Percentiles rank a stretch among this genome's conserved stretches.
Evolutionary conservation across 2,797 vertebrate genomes (phyloP).

Genomic region (Myotis daubentonii): DNA sequence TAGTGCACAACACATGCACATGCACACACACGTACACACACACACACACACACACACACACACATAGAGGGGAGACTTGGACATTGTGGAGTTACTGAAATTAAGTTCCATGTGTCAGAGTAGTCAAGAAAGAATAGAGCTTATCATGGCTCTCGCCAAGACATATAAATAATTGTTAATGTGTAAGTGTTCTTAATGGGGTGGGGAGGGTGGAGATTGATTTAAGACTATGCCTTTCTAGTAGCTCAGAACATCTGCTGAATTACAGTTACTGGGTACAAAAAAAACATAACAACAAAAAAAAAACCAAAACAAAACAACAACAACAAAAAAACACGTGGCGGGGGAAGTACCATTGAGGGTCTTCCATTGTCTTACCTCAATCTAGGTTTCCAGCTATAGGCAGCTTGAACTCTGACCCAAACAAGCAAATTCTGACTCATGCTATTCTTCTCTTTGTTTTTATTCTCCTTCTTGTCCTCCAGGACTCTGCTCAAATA

Average conservation of each 20-base stretch:
- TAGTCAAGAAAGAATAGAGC: not conserved
- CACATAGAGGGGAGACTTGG: not conserved
- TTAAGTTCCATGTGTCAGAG: not conserved
- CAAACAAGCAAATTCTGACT: not conserved
- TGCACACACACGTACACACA: accelerated
- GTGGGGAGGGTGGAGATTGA: not conserved
- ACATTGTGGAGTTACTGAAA: constrained; percentile 40
- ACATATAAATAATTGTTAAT: not conserved
- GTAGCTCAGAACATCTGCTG: constrained; percentile 45
- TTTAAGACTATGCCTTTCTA: not conserved
- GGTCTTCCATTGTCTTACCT: not conserved
- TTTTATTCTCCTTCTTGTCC: not conserved
- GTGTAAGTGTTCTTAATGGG: not conserved
- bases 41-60: accelerated
- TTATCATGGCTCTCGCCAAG: not conserved
- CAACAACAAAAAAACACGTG: no score
- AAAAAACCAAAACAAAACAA: no score
- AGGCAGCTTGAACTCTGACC: not conserved
- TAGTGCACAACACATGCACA: accelerated
- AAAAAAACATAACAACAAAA: not conserved
- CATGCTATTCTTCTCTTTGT: not conserved
- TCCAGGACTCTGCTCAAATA: not conserved
- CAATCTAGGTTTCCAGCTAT: not conserved
- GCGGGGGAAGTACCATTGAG: not conserved
- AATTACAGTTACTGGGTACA: not conserved